Percentiles rank a stretch among this genome's conserved stretches.
phyloP scores from a whole-genome alignment of 2,888 invertebrate species.

The Hoplodrina ambigua region DNA sequence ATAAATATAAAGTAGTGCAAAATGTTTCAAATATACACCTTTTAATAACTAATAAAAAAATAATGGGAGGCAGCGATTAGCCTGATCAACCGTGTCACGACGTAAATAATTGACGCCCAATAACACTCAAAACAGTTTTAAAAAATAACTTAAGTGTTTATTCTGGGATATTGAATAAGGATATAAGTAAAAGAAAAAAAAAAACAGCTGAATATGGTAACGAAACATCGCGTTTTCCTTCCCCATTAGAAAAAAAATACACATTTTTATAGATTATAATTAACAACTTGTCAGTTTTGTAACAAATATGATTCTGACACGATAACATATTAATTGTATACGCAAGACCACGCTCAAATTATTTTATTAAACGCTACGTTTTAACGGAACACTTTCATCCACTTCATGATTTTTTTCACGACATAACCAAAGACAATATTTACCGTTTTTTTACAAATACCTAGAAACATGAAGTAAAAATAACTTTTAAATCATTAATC shows the following conservation, averaged over 20 bases:
- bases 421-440: constrained; percentile 19
- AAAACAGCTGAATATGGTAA: constrained; percentile 26
- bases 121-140: not conserved
- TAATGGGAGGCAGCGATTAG: constrained; percentile 44
- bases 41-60: constrained; percentile 31
- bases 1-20: constrained; percentile 33
- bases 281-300: constrained; percentile 43
- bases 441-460: constrained; percentile 13
- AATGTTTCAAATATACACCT: constrained; percentile 46
- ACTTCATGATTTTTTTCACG: constrained; percentile 27
- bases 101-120: not conserved
- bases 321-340: constrained; percentile 29
- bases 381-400: constrained; percentile 29
- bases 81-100: constrained; percentile 5
- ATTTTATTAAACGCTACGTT: constrained; percentile 29
- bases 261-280: constrained; percentile 21
- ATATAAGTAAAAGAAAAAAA: not conserved
- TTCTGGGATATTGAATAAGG: not conserved
- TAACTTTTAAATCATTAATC: constrained; percentile 50
- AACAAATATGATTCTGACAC: constrained; percentile 54
- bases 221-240: constrained; percentile 35
- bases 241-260: constrained; percentile 30
- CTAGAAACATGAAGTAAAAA: constrained; percentile 33
- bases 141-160: not conserved
- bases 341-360: constrained; percentile 47